Evolutionary conservation across 2,888 invertebrate genomes (phyloP).

Genomic region (Melanotus villosus): DNA sequence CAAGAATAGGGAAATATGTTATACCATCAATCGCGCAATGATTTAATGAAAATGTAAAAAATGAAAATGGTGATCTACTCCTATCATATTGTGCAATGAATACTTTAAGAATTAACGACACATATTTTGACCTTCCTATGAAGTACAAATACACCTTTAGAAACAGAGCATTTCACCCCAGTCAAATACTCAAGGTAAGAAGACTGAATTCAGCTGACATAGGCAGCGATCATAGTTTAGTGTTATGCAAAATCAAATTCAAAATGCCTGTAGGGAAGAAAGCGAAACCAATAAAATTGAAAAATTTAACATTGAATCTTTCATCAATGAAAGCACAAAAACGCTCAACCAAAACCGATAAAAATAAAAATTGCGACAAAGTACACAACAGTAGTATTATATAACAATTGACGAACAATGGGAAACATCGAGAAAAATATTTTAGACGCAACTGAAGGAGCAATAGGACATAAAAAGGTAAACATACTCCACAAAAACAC

Average conservation of each 20-base stretch:
- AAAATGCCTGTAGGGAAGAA: background rate
- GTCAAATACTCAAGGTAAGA: constrained; percentile 2
- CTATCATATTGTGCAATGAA: background rate
- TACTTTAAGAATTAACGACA: constrained; percentile 4
- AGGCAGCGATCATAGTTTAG: constrained; percentile 14
- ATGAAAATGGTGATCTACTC: background rate
- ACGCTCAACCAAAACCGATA: background rate
- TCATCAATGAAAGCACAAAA: background rate
- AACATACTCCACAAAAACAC: background rate
- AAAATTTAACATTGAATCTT: background rate
- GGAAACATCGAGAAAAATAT: background rate
- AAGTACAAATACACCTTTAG: constrained; percentile 4
- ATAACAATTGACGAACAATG: constrained; percentile 1
- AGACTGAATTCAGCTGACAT: constrained; percentile 1
- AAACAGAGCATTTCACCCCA: background rate
- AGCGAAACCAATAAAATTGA: background rate
- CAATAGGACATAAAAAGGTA: background rate
- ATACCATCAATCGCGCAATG: background rate
- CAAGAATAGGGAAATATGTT: no score
- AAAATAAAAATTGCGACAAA: background rate
- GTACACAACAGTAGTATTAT: background rate
- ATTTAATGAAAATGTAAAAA: background rate
- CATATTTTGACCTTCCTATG: background rate
- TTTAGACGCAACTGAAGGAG: background rate
- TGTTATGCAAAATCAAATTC: constrained; percentile 9